Evolutionary conservation across 2,888 invertebrate genomes (phyloP).

Genomic region (Euphydryas editha): DNA sequence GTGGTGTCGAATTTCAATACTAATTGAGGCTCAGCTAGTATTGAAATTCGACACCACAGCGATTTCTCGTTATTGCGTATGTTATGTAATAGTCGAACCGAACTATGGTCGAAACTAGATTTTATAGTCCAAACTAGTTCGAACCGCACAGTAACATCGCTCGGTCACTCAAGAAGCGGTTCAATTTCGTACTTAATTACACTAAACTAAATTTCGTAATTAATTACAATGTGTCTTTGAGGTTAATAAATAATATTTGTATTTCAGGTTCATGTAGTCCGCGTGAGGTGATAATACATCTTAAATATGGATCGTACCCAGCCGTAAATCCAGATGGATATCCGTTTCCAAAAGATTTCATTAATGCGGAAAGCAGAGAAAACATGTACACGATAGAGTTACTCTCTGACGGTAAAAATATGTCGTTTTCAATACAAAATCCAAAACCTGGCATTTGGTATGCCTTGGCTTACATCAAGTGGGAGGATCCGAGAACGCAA

Average conservation of each 20-base stretch:
- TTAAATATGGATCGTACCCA: constrained; percentile 93
- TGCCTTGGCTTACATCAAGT: constrained; percentile 90
- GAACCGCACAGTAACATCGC: no score
- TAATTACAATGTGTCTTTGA: background rate
- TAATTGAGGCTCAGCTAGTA: no score
- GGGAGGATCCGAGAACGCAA: constrained; percentile 88
- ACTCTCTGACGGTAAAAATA: constrained; percentile 84
- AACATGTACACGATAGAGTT: constrained; percentile 83
- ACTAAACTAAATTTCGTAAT: no score
- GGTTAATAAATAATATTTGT: background rate
- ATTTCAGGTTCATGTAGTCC: constrained; percentile 82
- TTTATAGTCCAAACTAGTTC: no score
- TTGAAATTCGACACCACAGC: no score
- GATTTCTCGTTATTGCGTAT: no score
- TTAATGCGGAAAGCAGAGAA: constrained; percentile 76
- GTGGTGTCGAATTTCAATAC: no score
- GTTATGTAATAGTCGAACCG: no score
- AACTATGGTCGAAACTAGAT: no score
- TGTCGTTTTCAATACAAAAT: constrained; percentile 84
- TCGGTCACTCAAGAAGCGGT: no score
- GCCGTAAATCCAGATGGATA: constrained; percentile 92
- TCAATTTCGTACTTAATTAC: no score
- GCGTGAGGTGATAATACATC: constrained; percentile 86
- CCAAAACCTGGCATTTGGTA: constrained; percentile 92
- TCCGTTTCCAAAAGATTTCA: constrained; percentile 87